Evolutionary conservation across 2,797 vertebrate species (phyloP).

Genomic region (Cetoscarus ocellatus): DNA sequence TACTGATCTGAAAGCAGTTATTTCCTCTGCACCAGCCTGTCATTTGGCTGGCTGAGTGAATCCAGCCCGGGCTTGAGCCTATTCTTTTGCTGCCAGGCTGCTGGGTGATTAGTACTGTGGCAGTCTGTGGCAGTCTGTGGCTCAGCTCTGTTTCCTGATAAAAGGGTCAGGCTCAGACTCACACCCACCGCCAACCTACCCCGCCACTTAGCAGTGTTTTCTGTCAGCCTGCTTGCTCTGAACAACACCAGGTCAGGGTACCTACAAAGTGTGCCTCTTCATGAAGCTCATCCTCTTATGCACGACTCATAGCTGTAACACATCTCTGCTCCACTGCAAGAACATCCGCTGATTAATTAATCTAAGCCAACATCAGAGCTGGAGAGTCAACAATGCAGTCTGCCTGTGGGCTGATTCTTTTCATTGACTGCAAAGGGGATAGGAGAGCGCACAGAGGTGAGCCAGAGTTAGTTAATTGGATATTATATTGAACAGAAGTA

Average conservation of each 20-base stretch:
- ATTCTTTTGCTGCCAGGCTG: constrained; percentile 72
- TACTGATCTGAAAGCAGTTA: constrained; percentile 77
- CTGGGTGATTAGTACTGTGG: constrained; percentile 69
- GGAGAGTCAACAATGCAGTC: constrained; percentile 44
- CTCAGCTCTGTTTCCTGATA: constrained; percentile 66
- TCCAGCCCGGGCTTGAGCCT: constrained; percentile 56
- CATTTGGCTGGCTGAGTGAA: constrained; percentile 71
- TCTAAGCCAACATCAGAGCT: constrained; percentile 53
- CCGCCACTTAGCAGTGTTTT: constrained; percentile 61
- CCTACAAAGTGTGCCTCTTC: constrained; percentile 20
- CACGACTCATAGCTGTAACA: constrained; percentile 21
- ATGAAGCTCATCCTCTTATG: constrained; percentile 24
- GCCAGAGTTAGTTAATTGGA: constrained; percentile 67
- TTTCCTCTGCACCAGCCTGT: constrained; percentile 70
- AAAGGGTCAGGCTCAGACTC: constrained; percentile 67
- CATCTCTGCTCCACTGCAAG: constrained; percentile 26
- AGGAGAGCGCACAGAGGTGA: constrained; percentile 38
- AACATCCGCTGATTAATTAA: constrained; percentile 67
- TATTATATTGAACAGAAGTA: constrained; percentile 73
- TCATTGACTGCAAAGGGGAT: constrained; percentile 52
- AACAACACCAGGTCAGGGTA: constrained; percentile 44
- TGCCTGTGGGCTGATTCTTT: constrained; percentile 45
- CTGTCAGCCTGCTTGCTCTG: constrained; percentile 35
- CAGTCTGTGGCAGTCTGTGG: constrained; percentile 55
- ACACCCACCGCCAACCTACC: constrained; percentile 49